Evolutionary conservation across 2,113 vertebrate species (phyloP), one percentile per base, ranked within the genome.

Genomic region (Anguilla rostrata): DNA sequence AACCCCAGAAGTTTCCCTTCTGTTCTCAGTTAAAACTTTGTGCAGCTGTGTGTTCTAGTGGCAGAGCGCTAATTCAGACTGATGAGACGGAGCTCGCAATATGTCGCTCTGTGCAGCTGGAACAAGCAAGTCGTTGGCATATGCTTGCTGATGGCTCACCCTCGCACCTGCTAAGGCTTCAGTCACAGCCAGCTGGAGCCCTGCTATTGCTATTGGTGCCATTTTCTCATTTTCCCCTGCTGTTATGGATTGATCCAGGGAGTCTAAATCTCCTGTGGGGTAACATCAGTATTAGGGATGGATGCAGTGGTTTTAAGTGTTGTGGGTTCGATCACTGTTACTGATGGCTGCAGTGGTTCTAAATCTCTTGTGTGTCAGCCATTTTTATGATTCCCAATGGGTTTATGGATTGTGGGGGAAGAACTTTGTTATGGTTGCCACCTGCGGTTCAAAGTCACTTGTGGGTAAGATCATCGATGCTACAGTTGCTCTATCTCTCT

Each of bases 151-250:
- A 75, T 14, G 71, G 71, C 71, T 34, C 71, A 12, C 71, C 26
- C 71, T 75, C 71, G 12, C 71, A 75, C 71, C 71, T 75, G 71
- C 71, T 75, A 34, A 75, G 71, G 71, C 71, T 26, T 75, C 71
- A 75, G 1, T 34, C 71, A n/a, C 1, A 11, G 71, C 71, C 71
- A 75, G 71, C 71, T 75, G 71, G 26, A 12, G 71, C 22, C 71
- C 71, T n/a, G 71, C n/a, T 75, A 34, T 6, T 34, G 22, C 71
- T 75, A 34, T 6, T 34, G 22, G n/a, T 14, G 71, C 26, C 71
- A 34, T 34, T 75, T 75, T 75, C n/a, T 75, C n/a, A 75, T 75
- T 75, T 75, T 34, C 71, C 71, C 71, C 71, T 26, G 26, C 34
- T 75, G n/a, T 34, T 75, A 34, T 12, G 71, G 71, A 34, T 34